Evolutionary conservation across 1,140 invertebrate genomes (phyloP), one percentile per base, ranked within the genome.

Genomic region (Stenopsyche tienmushanensis): DNA sequence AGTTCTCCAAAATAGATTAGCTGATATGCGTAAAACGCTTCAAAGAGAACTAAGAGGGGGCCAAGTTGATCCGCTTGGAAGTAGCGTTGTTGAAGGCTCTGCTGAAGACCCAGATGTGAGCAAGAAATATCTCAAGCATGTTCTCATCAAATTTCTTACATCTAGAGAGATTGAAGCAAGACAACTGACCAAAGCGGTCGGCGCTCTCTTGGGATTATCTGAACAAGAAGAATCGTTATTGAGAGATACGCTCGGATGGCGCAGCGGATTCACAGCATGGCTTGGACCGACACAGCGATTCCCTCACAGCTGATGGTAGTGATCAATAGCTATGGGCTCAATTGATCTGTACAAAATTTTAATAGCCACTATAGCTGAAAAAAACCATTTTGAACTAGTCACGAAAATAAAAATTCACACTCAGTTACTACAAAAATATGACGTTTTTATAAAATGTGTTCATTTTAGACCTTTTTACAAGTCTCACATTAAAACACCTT

Each of bases 111-210:
- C 88, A 2, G 90, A 92, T 71, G 87, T 94, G 41, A 94, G 92
- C 77, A 78, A 79, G 72, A 72, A 78, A 76, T 79, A 96, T 78
- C 81, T 96, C 54, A 96, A 95, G 74, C 93, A 96, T 78, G 93
- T 96, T 63, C 86, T 97, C 55, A 87, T 97, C 3, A 94, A 95
- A 75, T 96, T 96, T 78, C 81, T 96, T 70, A 93, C 93, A 0
- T 93, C 92, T 72, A 82, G 90, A 71, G 93, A 96, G 84, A 84
- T 86, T 50, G 85, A 96, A 84, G 93, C 94, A 26, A 83, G 93
- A 21, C 93, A 96, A 76, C 80, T 97, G 67, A 94, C 93, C 1
- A 85, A 90, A 73, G 94, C 93, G 13, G 90, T 97, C 0, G 86
- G 92, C 0, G 90, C 90, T 2, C 78, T 97, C 52, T 80, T 97